Evolutionary conservation across 2,888 invertebrate genomes (phyloP).

Genomic region (Drosophila rubida): DNA sequence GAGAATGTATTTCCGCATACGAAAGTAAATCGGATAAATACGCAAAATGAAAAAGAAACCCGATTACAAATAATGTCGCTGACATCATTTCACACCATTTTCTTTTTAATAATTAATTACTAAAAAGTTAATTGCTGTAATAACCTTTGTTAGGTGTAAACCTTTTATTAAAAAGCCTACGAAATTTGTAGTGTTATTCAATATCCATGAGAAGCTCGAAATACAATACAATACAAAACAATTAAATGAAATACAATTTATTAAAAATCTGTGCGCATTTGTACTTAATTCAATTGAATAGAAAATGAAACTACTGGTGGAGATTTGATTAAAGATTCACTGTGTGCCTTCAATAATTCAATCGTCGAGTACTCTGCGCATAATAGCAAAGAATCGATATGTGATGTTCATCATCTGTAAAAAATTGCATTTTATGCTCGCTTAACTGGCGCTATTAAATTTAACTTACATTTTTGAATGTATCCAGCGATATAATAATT

Average conservation of each 20-base stretch:
- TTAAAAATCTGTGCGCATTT: neutral
- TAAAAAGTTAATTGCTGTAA: neutral
- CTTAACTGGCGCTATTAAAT: neutral
- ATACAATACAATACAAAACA: no score
- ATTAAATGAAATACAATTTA: neutral
- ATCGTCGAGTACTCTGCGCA: constrained; percentile 16
- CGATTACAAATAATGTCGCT: neutral
- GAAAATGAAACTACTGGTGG: neutral
- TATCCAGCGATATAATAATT: constrained; percentile 21
- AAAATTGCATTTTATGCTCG: neutral
- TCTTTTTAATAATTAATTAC: neutral
- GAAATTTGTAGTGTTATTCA: neutral
- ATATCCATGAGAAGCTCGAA: no score
- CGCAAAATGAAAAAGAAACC: neutral
- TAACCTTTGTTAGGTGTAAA: neutral
- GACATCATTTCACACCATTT: neutral
- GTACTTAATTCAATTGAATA: neutral
- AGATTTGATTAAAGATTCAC: neutral
- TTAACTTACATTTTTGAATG: constrained; percentile 23
- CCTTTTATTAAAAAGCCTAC: neutral
- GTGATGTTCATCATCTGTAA: constrained; percentile 30
- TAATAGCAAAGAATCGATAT: constrained; percentile 26
- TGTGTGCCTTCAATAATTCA: constrained; percentile 1
- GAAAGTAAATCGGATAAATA: neutral
- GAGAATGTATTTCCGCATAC: no score